Percentiles rank a stretch among this genome's conserved stretches.
Conservation (phyloP, 2,113 vertebrate species). For the Tympanuchus pallidicinctus region DNA sequence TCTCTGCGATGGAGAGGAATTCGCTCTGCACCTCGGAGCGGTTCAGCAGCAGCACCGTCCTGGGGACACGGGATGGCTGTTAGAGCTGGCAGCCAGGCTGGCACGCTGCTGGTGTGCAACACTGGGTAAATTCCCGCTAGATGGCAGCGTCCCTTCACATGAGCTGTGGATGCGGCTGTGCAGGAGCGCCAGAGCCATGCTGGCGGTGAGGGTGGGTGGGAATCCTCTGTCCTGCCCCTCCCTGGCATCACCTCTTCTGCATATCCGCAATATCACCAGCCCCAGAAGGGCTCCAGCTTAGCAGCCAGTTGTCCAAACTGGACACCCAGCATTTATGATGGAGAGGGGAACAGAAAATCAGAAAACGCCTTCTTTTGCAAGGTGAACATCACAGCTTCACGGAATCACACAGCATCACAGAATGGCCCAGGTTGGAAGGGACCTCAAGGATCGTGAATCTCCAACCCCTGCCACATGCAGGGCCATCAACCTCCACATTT, state of each 20-base stretch:
- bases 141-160: background rate
- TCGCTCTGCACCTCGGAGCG: conserved; percentile 85
- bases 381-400: background rate
- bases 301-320: background rate
- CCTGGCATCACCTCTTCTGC: background rate
- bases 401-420: too few relatives aligned
- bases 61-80: conserved; percentile 6
- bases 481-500: too few relatives aligned
- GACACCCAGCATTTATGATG: background rate
- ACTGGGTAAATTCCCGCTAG: background rate
- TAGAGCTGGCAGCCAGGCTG: background rate
- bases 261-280: background rate
- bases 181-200: background rate
- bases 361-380: background rate
- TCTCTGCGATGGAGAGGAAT: conserved; percentile 87
- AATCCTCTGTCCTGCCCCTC: background rate
- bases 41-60: conserved; percentile 94
- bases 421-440: too few relatives aligned
- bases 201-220: background rate
- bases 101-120: background rate
- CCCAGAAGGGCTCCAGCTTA: background rate
- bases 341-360: rapidly evolving
- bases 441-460: too few relatives aligned
- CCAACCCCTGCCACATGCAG: too few relatives aligned
- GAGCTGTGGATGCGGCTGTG: rapidly evolving